Base-by-base conservation (phyloP, 1,140 invertebrate genomes). In the Eurosta solidaginis region DNA sequence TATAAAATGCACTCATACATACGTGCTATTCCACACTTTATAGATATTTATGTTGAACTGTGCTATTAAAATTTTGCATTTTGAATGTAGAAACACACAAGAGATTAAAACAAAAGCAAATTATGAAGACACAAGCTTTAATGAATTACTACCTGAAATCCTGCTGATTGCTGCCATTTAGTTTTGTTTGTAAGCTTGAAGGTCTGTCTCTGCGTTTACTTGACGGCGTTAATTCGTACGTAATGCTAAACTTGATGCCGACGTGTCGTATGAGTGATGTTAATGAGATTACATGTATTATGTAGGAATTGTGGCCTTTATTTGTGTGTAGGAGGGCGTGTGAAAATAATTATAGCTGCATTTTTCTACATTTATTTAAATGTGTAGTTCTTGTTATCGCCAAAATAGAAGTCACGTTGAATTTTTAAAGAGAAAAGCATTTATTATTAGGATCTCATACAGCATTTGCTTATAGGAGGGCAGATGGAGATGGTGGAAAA, bases 211-310 rank as follows among this genome's bases (percentile, higher is more conserved):
- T n/a, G n/a, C n/a, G 54, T 29, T 36, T 25, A 36, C 54, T 68
- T 68, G 27, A 9, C 27, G 10, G n/a, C 22, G 22, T 20, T 17
- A 17, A 17, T 49, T 17, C n/a, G 9, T 49, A 49, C n/a, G 47
- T n/a, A n/a, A 36, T 63, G 54, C 29, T 17, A 12, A 3, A 25
- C 12, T 63, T 33, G 40, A 68, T 68, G 33, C 36, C 59, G n/a
- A 68, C 59, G 59, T 68, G 59, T 17, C 54, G 54, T 59, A 59
- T 59, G 54, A 59, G 54, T 68, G 59, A 68, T 68, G 17, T 68
- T 29, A 68, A 68, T 68, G 59, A 68, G 59, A 68, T 68, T 68
- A 68, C 59, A 68, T 36, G 22, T 20, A 33, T 68, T 29, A 33
- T 42, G 36, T 29, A 40, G 59, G 2, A 33, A 6, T 40, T 68